Percentiles rank a stretch among this genome's conserved stretches.
Conservation (phyloP, 2,113 vertebrate species). For the Pogona vitticeps region DNA sequence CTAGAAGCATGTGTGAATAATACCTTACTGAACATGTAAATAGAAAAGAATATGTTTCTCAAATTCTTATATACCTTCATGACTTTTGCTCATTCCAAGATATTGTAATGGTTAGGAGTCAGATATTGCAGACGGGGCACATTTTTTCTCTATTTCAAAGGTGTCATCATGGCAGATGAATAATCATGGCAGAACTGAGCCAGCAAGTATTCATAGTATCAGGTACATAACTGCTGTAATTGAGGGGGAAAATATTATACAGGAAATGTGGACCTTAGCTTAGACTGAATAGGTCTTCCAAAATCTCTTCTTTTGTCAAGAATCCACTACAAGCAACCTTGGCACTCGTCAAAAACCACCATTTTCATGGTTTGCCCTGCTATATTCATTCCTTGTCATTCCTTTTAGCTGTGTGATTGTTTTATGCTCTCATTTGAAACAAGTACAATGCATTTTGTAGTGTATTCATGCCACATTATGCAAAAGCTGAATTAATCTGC, state of each 20-base stretch:
- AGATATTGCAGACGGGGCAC: no score
- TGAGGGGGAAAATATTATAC: constrained; percentile 21
- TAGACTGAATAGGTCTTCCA: constrained; percentile 13
- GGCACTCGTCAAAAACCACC: constrained; percentile 12
- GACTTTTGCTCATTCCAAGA: no score
- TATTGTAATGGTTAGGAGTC: no score
- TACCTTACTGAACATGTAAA: not conserved
- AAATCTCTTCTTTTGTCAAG: not conserved
- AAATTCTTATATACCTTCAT: no score
- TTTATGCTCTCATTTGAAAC: constrained; percentile 40
- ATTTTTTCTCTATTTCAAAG: not conserved
- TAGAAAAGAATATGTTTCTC: not conserved
- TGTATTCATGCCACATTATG: constrained; percentile 42
- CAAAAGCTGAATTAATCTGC: constrained; percentile 56
- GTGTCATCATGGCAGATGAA: not conserved
- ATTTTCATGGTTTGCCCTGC: not conserved
- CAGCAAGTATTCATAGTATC: not conserved
- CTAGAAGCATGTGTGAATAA: not conserved
- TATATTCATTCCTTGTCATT: constrained; percentile 51
- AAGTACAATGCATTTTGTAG: constrained; percentile 35
- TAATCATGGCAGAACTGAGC: not conserved
- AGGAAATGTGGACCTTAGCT: not conserved
- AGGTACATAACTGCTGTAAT: not conserved
- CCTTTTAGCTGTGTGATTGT: constrained; percentile 35
- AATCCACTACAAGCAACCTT: constrained; percentile 21